Base-by-base conservation (phyloP, 2,113 vertebrate genomes). In the Phylloscopus whistleri region DNA sequence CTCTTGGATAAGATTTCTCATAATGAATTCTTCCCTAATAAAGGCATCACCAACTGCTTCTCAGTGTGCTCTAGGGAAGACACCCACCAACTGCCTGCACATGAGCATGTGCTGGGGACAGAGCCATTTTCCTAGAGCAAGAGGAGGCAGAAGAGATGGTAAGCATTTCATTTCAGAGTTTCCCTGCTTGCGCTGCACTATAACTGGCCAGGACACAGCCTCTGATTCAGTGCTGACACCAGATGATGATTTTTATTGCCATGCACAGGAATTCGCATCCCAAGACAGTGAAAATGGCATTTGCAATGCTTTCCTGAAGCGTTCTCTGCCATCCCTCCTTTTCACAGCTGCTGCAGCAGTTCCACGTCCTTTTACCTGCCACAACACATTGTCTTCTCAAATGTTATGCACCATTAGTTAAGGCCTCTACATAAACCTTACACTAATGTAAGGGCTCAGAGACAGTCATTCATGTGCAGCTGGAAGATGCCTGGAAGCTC, bases 391-490 rank as follows among this genome's bases (percentile, higher is more conserved):
- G 76, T 86, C 85, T 89, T 84, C 88, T 90, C 88, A 70, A 82
- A 89, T 84, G 37, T 88, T 82, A 84, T 66, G 92, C 83, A 78
- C 86, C 85, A 93, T 89, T 93, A 93, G 76, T 84, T 78, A 90
- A 81, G 56, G 80, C 49, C 92, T 90, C 72, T 78, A 67, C 48
- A 51, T 15, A 94, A 95, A 77, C 73, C 79, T 78, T 68, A 72
- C 44, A 60, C 30, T 18, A 80, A 84, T 7, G 18, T 52, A 84
- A 87, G 69, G 80, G 90, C 49, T 84, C 76, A 94, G 79, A 70
- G 77, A 86, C 55, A 84, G 79, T 58, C 76, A 53, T 49, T 86
- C 3, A 10, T 27, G 92, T 56, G 85, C 75, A 84, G 82, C 81
- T 95, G 82, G 84, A 69, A 93, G 89, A 94, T 52, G 89, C 76